Base-by-base conservation (phyloP, 2,113 vertebrate genomes). In the Prinia subflava region DNA sequence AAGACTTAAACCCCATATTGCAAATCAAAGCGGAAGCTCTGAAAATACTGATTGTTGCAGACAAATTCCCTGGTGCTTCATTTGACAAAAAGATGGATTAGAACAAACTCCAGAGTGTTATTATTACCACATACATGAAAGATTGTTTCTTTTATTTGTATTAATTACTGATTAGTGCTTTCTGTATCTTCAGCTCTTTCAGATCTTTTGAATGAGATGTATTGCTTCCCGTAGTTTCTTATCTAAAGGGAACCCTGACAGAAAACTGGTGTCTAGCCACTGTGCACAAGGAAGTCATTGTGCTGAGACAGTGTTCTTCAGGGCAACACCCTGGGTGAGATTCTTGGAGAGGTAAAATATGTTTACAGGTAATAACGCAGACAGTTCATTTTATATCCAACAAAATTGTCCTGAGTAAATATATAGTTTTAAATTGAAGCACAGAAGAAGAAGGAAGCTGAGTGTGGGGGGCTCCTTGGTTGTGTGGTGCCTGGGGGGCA, bases 161-260 rank as follows among this genome's bases (percentile, higher is more conserved):
- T 95, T 97, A 97, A 97, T 97, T 97, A 96, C 96, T 97, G 97
- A 98, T 97, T 97, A 97, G 95, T 52, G 39, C 89, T 84, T 91
- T 89, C 94, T 96, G 89, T 93, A 94, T 91, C 95, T 96, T 87
- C 44, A 75, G 63, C 33, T 93, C 63, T 86, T 94, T 87, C 65
- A 87, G 89, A 39, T 71, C 63, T 76, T 96, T 70, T 83, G 81
- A 85, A 82, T 90, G 96, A 95, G 90, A 92, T 95, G 41, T 89
- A 95, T 83, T 88, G 71, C 52, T 70, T 41, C 75, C 70, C 37
- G 6, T 17, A 50, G 89, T 69, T 75, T 22, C 59, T 57, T 91
- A 90, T 67, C 37, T 56, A 53, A 78, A 57, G 55, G 78, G 30
- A 85, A 44, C 23, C 57, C 90, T 94, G 76, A 39, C 68, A 81